Base-by-base conservation (phyloP, 1,140 invertebrate genomes). In the Notospermus geniculatus region DNA sequence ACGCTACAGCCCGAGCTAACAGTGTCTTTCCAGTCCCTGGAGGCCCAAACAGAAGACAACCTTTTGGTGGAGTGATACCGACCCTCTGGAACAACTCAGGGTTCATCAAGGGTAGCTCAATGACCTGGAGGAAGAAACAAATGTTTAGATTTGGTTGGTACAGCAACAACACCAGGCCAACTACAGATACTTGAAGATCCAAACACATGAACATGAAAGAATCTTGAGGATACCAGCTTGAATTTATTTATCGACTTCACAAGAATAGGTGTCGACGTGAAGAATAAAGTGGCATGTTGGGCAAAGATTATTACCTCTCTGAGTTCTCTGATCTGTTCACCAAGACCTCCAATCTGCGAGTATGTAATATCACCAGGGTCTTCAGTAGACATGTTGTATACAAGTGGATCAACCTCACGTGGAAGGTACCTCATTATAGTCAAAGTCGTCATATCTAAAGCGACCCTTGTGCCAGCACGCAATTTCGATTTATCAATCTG, bases 361-460 rank as follows among this genome's bases (percentile, higher is more conserved):
- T 99, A 99, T 9, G 91, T 92, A 7, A 99, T 92, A 83, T 97
- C 90, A 32, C 97, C 97, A 30, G 97, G 97, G 84, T 99, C 96
- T 85, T 99, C 97, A 73, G 97, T 95, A 53, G 94, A 97, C 97
- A 99, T 99, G 79, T 99, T 99, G 80, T 99, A 99, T 1, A 99
- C 97, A 27, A 99, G 81, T 22, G 97, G 97, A 85, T 99, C 97
- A 22, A 99, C 90, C 86, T 99, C 97, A 70, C 97, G 87, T 1
- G 97, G 97, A 65, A 99, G 84, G 84, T 98, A 96, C 61, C 97
- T 87, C 97, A 99, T 99, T 60, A 99, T 98, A 2, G 97, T 99
- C 25, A 99, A 84, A 13, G 97, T 99, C n/a, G 97, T 99, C 96
- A 99, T 99, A 74, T 99, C 97, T 9, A 99, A 83, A n/a, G 97